Evolutionary conservation across 2,888 invertebrate genomes (phyloP).

Genomic region (Atrina japonica): DNA sequence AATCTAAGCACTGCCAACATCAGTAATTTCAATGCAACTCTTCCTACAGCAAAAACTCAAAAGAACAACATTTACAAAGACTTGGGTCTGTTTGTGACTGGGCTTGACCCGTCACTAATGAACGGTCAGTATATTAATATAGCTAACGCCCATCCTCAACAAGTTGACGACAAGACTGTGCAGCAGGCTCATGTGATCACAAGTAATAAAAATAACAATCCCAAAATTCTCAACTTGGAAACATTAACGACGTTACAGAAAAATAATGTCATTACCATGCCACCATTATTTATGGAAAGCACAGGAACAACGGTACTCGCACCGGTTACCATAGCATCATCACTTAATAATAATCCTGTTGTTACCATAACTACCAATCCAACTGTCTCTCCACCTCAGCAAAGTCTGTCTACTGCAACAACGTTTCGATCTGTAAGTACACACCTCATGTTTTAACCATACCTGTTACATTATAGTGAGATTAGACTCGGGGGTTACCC

Average conservation of each 20-base stretch:
- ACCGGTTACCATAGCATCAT: constrained; percentile 53
- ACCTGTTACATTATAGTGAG: too few relatives aligned
- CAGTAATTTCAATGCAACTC: constrained; percentile 62
- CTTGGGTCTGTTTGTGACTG: constrained; percentile 66
- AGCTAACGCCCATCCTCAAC: constrained; percentile 54
- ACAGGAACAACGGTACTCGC: constrained; percentile 55
- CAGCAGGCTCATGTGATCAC: constrained; percentile 47
- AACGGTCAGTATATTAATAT: constrained; percentile 75
- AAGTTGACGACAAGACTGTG: constrained; percentile 48
- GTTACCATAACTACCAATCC: constrained; percentile 48
- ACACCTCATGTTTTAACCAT: too few relatives aligned
- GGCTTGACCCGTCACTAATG: constrained; percentile 65
- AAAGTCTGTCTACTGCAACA: constrained; percentile 42
- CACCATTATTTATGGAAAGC: constrained; percentile 66
- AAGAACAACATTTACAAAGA: constrained; percentile 71
- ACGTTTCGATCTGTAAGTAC: constrained; percentile 66
- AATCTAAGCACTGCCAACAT: constrained; percentile 62
- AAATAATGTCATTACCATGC: constrained; percentile 54
- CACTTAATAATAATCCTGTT: constrained; percentile 46
- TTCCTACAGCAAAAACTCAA: constrained; percentile 55
- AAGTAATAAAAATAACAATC: constrained; percentile 40
- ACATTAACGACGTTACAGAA: constrained; percentile 50
- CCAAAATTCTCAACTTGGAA: constrained; percentile 47
- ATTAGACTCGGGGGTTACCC: too few relatives aligned
- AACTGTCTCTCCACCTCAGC: constrained; percentile 46